phyloP scores from a whole-genome alignment of 2,888 invertebrate genomes.

The Argyresthia goedartella region DNA sequence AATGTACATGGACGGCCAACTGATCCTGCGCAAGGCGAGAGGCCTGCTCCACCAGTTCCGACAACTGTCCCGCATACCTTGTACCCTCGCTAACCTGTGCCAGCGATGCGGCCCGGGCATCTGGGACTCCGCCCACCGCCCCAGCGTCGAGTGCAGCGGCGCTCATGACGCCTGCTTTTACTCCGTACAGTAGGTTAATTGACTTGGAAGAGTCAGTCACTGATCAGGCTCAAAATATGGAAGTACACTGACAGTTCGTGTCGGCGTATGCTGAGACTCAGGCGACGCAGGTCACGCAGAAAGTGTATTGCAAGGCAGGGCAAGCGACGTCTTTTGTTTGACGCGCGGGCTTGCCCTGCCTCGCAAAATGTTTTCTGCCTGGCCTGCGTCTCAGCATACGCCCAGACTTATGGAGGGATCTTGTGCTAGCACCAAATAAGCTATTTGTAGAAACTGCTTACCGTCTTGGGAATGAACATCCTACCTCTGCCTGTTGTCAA shows the following conservation, averaged over 20 bases:
- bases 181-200: slow-evolving; percentile 34
- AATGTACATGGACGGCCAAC: slow-evolving; percentile 96
- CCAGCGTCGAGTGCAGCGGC: slow-evolving; percentile 85
- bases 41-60: slow-evolving; percentile 92
- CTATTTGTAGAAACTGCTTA: too few relatives aligned
- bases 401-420: too few relatives aligned
- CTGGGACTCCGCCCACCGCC: slow-evolving; percentile 94
- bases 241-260: not conserved
- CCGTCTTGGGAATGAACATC: too few relatives aligned
- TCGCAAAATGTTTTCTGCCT: too few relatives aligned
- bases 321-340: too few relatives aligned
- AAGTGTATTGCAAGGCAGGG: too few relatives aligned
- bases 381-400: too few relatives aligned
- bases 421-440: too few relatives aligned
- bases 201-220: not conserved
- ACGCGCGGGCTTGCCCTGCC: too few relatives aligned
- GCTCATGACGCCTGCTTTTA: slow-evolving; percentile 74
- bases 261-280: too few relatives aligned
- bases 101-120: slow-evolving; percentile 92
- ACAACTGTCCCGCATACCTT: slow-evolving; percentile 88
- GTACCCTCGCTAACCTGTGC: slow-evolving; percentile 89
- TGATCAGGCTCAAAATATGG: not conserved
- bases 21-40: slow-evolving; percentile 91
- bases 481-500: not conserved
- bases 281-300: too few relatives aligned